Conservation (phyloP, 2,797 vertebrate species). For the Urocyon cinereoargenteus region DNA sequence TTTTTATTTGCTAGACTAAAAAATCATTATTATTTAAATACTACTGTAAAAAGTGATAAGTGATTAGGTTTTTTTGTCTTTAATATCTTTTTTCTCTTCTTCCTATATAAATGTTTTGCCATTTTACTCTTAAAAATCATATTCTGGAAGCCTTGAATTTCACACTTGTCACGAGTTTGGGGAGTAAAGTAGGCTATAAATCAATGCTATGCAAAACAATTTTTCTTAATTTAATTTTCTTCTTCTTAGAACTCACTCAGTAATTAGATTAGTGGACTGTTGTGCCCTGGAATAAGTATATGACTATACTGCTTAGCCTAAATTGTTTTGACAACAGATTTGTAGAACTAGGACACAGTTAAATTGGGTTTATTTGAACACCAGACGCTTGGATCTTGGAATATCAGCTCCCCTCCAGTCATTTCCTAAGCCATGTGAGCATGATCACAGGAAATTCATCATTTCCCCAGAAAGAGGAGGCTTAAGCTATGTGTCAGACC, state of each 20-base stretch:
- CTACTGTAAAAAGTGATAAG: neutral
- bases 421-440: conserved; percentile 21
- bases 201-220: conserved; percentile 67
- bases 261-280: conserved; percentile 62
- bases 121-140: conserved; percentile 52
- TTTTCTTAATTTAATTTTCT: conserved; percentile 73
- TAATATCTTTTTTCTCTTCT: neutral
- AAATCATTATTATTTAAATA: conserved; percentile 42
- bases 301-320: conserved; percentile 33
- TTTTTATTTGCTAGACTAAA: neutral
- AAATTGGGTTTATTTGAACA: conserved; percentile 60
- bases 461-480: neutral
- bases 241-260: conserved; percentile 30
- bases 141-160: neutral
- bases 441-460: neutral
- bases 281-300: conserved; percentile 15
- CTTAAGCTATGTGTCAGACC: neutral
- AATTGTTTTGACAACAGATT: conserved; percentile 72
- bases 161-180: conserved; percentile 5
- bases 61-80: conserved; percentile 25
- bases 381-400: conserved; percentile 50
- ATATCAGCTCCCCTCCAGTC: neutral
- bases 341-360: conserved; percentile 59
- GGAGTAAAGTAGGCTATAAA: conserved; percentile 44
- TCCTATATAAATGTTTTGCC: neutral